Base-by-base conservation (phyloP, 2,797 vertebrate species). In the Danio jaintianensis region DNA sequence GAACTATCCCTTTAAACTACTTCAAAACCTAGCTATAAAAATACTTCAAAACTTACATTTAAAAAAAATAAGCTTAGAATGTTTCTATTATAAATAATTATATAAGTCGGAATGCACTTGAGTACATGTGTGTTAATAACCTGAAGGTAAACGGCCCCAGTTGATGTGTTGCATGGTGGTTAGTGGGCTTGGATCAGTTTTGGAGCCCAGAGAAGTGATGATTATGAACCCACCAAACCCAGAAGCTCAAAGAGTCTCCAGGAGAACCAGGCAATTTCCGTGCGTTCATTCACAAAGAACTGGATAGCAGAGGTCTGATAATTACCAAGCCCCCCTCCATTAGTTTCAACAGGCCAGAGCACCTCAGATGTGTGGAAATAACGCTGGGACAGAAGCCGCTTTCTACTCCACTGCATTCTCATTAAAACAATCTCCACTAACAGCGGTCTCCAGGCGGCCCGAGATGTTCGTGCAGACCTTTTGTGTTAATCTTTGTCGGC, bases 391-490 rank as follows among this genome's bases (percentile, higher is more conserved):
- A 62, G 69, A 42, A 61, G 58, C 47, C 42, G 53, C 64, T 84
- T 84, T 84, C 80, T 86, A 75, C 82, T 86, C 75, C 76, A 79
- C 53, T 82, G 78, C 80, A 18, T 86, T 84, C 83, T 82, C 82
- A 85, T 84, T 87, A 82, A 82, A 83, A 82, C 75, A 69, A 85
- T 83, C 79, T 86, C 63, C 71, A 83, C 67, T 73, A 72, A 72
- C 80, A 75, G 56, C 48, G 47, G 62, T 78, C 82, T 83, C 64
- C 68, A 62, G 78, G 74, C 80, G 43, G 52, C 59, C 79, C 0
- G 71, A 63, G 67, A 82, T 61, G 66, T 61, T 42, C 67, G 6
- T 56, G 38, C 52, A 79, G 72, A 80, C 67, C 78, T 80, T 82
- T 64, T 50, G 75, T 52, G 53, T 81, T 66, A 77, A 63, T 86